Evolutionary conservation across 2,113 vertebrate species (phyloP).

Genomic region (Pithys albifrons): DNA sequence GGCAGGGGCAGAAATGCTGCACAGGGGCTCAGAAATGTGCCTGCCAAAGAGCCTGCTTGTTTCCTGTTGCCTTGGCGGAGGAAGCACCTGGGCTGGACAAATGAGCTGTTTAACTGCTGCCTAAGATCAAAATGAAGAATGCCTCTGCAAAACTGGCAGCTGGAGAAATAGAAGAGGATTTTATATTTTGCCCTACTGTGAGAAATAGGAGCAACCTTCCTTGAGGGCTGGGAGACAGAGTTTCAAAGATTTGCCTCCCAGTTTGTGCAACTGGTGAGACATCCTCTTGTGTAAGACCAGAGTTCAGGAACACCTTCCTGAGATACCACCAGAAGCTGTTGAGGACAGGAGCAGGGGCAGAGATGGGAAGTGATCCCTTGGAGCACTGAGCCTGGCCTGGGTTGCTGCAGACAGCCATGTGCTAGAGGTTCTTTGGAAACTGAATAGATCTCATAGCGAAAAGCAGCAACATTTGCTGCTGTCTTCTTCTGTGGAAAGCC

Average conservation of each 20-base stretch:
- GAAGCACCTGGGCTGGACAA: constrained; percentile 8
- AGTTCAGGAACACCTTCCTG: not conserved
- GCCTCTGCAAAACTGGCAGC: not conserved
- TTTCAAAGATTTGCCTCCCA: not conserved
- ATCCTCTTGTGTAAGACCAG: not conserved
- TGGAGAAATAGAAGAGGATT: not conserved
- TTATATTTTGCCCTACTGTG: not conserved
- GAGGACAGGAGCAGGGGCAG: not conserved
- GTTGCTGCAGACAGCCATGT: not conserved
- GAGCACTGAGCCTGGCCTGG: not conserved
- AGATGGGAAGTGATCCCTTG: not conserved
- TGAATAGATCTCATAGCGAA: accelerated
- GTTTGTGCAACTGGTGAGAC: not conserved
- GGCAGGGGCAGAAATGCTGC: not conserved
- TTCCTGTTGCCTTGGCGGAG: not conserved
- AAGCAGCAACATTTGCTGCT: not conserved
- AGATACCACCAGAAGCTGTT: not conserved
- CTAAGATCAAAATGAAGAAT: not conserved
- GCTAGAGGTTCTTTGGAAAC: not conserved
- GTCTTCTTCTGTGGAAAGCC: not conserved
- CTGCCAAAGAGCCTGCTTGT: not conserved
- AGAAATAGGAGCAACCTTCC: constrained; percentile 31
- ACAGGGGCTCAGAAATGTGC: not conserved
- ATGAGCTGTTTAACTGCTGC: not conserved
- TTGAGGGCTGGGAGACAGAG: not conserved